Conservation (phyloP, 2,888 invertebrate genomes). For the Beris morrisii region DNA sequence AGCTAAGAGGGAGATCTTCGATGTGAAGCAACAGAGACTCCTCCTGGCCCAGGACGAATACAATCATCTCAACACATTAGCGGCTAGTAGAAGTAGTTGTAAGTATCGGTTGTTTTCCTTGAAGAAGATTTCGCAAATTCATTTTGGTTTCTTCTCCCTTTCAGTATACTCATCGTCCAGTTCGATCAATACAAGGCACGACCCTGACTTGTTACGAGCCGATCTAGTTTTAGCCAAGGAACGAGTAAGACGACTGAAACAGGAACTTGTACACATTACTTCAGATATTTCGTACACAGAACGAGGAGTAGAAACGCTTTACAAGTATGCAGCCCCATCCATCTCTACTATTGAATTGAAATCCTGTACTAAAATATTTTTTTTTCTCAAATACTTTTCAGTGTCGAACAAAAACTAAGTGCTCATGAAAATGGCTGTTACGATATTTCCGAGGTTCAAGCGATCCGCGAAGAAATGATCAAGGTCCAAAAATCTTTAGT, state of each 20-base stretch:
- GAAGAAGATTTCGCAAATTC: background rate
- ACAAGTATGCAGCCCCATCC: conserved; percentile 70
- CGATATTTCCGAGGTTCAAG: conserved; percentile 91
- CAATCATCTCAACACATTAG: conserved; percentile 87
- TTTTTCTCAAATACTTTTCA: conserved; percentile 56
- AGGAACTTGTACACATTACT: conserved; percentile 87
- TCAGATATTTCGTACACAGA: conserved; percentile 91
- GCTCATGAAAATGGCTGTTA: conserved; percentile 83
- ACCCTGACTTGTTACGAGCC: conserved; percentile 89
- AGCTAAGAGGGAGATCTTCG: conserved; percentile 95
- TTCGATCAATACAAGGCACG: conserved; percentile 88
- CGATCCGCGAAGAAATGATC: conserved; percentile 90
- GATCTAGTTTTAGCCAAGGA: conserved; percentile 89
- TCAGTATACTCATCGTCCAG: conserved; percentile 86
- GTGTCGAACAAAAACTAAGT: conserved; percentile 87
- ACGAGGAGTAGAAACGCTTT: conserved; percentile 87
- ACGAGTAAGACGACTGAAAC: conserved; percentile 83
- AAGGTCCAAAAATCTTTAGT: conserved; percentile 90
- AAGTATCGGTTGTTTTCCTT: conserved; percentile 58
- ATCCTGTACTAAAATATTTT: conserved; percentile 25
- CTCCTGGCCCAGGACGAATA: conserved; percentile 95
- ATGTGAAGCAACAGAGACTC: conserved; percentile 92
- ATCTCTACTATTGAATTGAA: conserved; percentile 21
- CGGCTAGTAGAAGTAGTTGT: conserved; percentile 89
- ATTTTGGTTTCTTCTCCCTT: conserved; percentile 44